These are phyloP conservation scores for Isichthys henryi DNA, from an alignment of 2,113 vertebrate genomes.

Conservation along the genomic window DNA sequence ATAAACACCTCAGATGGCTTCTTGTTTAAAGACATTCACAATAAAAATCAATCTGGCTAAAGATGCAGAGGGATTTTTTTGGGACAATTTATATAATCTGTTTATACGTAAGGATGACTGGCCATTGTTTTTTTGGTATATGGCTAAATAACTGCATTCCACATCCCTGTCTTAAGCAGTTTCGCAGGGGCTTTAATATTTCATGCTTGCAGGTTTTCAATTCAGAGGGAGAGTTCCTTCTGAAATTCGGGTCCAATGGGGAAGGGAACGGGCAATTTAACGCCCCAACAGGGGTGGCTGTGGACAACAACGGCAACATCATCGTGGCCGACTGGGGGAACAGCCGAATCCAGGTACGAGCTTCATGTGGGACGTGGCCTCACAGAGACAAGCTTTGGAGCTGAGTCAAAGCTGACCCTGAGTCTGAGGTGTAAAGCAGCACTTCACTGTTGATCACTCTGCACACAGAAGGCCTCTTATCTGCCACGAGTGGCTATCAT, in stretches of 20 bases:
- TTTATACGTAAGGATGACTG: not conserved
- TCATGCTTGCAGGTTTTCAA: conserved; percentile 76
- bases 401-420: not conserved
- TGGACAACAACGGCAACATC: conserved; percentile 92
- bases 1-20: not conserved
- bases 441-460: not conserved
- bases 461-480: not conserved
- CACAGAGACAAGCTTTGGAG: not conserved
- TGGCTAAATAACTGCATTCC: not conserved
- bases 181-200: not conserved
- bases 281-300: conserved; percentile 90
- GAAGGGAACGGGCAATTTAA: conserved; percentile 98
- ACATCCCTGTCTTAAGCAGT: not conserved
- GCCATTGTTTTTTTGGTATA: not conserved
- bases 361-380: not conserved
- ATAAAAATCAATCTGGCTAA: not conserved
- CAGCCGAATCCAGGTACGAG: conserved; percentile 89
- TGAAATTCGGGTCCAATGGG: conserved; percentile 95
- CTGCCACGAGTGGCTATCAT: too few relatives aligned
- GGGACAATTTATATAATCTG: not conserved
- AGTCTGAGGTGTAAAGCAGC: not conserved
- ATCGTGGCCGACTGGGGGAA: conserved; percentile 98
- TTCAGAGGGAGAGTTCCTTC: conserved; percentile 84
- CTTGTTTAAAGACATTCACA: not conserved
- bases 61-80: not conserved